Evolutionary conservation across 2,888 invertebrate species (phyloP).

Genomic region (Xanthorhoe spadicearia): DNA sequence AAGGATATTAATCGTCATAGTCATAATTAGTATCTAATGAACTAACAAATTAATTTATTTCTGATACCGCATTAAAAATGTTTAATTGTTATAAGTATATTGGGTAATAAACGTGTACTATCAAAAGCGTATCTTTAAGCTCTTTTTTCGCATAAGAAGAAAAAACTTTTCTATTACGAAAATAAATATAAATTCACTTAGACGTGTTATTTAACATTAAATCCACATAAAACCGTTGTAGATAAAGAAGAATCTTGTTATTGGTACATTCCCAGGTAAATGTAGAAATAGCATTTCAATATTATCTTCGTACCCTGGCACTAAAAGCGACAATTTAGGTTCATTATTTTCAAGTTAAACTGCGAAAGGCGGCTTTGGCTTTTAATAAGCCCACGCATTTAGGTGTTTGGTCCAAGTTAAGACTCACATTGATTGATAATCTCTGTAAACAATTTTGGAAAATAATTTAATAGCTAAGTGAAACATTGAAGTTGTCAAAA

Average conservation of each 20-base stretch:
- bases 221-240: constrained; percentile 13
- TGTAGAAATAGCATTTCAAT: constrained; percentile 36
- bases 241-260: constrained; percentile 14
- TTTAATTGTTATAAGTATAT: too few relatives aligned
- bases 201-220: constrained; percentile 10
- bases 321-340: constrained; percentile 61
- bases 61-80: too few relatives aligned
- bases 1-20: too few relatives aligned
- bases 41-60: too few relatives aligned
- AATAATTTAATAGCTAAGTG: too few relatives aligned
- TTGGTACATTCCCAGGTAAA: constrained; percentile 18
- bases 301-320: constrained; percentile 39
- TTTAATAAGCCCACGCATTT: constrained; percentile 58
- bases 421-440: not conserved
- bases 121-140: too few relatives aligned
- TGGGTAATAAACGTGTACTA: too few relatives aligned
- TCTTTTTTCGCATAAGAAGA: not conserved
- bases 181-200: not conserved
- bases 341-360: constrained; percentile 57
- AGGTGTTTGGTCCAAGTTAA: constrained; percentile 39
- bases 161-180: not conserved
- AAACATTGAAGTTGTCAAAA: too few relatives aligned
- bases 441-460: not conserved
- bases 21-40: too few relatives aligned
- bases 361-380: constrained; percentile 60